Conservation (phyloP, 2,888 invertebrate species). For the Lithophane socia region DNA sequence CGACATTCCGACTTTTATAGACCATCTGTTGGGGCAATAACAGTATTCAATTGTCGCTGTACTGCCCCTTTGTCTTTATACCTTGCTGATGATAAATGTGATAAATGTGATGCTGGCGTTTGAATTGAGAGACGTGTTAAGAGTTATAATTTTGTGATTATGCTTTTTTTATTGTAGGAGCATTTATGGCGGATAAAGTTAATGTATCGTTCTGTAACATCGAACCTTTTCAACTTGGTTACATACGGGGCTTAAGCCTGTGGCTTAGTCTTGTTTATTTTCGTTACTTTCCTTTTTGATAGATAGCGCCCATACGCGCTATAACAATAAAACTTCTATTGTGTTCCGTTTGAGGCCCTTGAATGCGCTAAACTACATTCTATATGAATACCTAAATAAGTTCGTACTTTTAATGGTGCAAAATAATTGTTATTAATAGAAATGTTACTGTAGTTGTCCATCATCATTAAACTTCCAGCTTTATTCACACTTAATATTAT, state of each 20-base stretch:
- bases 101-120: slow-evolving; percentile 48
- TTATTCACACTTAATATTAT: too few relatives aligned
- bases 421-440: too few relatives aligned
- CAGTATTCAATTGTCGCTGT: slow-evolving; percentile 69
- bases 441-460: too few relatives aligned
- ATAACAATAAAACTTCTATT: too few relatives aligned
- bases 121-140: slow-evolving; percentile 16
- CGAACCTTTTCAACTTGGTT: neutral
- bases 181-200: neutral
- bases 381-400: neutral
- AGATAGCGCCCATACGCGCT: too few relatives aligned
- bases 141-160: slow-evolving; percentile 11
- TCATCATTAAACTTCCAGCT: too few relatives aligned
- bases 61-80: slow-evolving; percentile 73
- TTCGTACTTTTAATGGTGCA: neutral
- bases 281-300: neutral
- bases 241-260: neutral
- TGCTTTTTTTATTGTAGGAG: neutral
- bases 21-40: slow-evolving; percentile 77
- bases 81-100: slow-evolving; percentile 59
- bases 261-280: too few relatives aligned
- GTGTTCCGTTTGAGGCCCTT: too few relatives aligned
- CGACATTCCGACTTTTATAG: slow-evolving; percentile 82
- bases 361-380: neutral
- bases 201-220: neutral